These are phyloP conservation scores for Andrena chrysosceles DNA, from an alignment of 2,888 invertebrate genomes.

Conservation along the genomic window DNA sequence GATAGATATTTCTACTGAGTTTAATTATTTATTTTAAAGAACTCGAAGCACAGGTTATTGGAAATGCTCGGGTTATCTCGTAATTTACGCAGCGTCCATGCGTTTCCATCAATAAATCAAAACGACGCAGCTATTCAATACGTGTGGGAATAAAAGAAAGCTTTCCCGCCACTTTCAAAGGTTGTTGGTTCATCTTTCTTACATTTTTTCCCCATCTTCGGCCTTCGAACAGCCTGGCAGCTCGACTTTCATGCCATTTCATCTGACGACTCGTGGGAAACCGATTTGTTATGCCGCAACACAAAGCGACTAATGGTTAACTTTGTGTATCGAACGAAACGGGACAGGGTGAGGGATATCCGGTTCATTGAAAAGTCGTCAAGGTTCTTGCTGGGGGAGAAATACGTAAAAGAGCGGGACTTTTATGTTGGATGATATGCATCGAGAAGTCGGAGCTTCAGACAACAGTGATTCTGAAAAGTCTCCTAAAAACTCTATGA, in stretches of 20 bases:
- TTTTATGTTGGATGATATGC: neutral
- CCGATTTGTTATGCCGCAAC: constrained; percentile 26
- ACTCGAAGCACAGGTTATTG: too few relatives aligned
- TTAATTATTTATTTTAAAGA: too few relatives aligned
- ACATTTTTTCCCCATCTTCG: neutral
- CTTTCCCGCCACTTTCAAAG: neutral
- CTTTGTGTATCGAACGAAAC: neutral
- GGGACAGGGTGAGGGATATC: neutral
- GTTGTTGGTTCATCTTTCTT: constrained; percentile 18
- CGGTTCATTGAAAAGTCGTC: neutral
- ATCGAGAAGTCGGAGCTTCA: neutral
- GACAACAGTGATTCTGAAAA: neutral
- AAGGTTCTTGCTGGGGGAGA: neutral
- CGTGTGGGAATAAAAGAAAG: constrained; percentile 9
- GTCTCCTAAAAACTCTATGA: too few relatives aligned
- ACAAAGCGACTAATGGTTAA: constrained; percentile 14
- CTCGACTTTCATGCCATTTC: constrained; percentile 27
- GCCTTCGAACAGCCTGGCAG: neutral
- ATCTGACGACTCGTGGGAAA: constrained; percentile 19
- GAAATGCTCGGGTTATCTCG: too few relatives aligned
- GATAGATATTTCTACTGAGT: too few relatives aligned
- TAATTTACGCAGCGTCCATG: neutral
- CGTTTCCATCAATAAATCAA: constrained; percentile 19
- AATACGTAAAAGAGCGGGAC: neutral
- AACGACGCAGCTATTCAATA: neutral